Conservation (phyloP, 2,797 vertebrate genomes). For the Muraenolepis orangiensis region DNA sequence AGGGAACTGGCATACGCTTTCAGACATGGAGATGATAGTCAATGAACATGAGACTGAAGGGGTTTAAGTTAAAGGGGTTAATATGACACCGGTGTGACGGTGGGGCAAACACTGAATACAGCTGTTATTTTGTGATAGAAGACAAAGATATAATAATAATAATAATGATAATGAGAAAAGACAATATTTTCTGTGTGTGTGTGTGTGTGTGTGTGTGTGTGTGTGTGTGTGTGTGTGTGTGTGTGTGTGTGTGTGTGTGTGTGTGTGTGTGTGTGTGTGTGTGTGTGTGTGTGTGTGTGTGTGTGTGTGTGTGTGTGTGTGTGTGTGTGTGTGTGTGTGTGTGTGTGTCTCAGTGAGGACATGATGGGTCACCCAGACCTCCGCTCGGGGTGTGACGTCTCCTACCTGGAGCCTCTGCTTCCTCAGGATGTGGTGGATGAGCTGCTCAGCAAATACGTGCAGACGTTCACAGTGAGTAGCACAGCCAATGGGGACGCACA, state of each 20-base stretch:
- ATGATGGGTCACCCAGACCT: constrained; percentile 96
- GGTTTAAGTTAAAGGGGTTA: background rate
- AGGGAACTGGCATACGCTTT: background rate
- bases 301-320: background rate
- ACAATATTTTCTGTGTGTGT: too few species aligned
- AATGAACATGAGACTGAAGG: constrained; percentile 7
- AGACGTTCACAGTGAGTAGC: constrained; percentile 87
- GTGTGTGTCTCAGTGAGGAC: constrained; percentile 73
- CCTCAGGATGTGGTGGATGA: constrained; percentile 82
- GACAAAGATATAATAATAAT: too few species aligned
- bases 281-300: background rate
- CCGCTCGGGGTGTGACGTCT: constrained; percentile 83
- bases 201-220: too few species aligned
- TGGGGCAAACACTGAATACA: too few species aligned
- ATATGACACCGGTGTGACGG: background rate
- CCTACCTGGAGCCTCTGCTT: constrained; percentile 79
- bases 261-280: too few species aligned
- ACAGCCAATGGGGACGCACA: background rate
- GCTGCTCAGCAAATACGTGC: constrained; percentile 89
- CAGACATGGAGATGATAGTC: background rate
- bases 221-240: too few species aligned
- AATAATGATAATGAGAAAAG: too few species aligned
- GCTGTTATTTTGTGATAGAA: too few species aligned
- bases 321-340: background rate
- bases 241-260: too few species aligned